These are phyloP conservation scores for Columba janthina DNA, from an alignment of 2,113 vertebrate species.

Conservation along the genomic window DNA sequence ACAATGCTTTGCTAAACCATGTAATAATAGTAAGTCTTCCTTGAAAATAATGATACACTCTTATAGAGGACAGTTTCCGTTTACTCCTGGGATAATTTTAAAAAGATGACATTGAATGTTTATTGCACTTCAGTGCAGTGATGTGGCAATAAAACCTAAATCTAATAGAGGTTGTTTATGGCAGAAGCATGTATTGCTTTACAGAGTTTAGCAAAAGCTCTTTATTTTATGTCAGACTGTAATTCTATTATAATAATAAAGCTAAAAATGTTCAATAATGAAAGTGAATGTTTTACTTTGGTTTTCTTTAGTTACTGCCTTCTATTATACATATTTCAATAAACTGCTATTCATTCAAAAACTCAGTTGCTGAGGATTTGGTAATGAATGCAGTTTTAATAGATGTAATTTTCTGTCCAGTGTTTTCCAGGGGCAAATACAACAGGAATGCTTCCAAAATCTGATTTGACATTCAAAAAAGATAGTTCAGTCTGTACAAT, in stretches of 20 bases:
- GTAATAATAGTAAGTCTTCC: slow-evolving; percentile 85
- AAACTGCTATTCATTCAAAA: slow-evolving; percentile 37
- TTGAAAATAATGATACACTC: slow-evolving; percentile 84
- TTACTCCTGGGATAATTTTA: slow-evolving; percentile 80
- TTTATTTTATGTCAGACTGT: slow-evolving; percentile 86
- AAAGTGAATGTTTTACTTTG: slow-evolving; percentile 74
- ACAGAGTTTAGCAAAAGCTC: slow-evolving; percentile 85
- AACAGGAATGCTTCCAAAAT: background rate
- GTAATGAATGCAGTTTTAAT: slow-evolving; percentile 23
- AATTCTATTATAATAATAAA: slow-evolving; percentile 85
- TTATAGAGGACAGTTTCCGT: slow-evolving; percentile 83
- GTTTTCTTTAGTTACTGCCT: slow-evolving; percentile 60
- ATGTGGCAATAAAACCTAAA: slow-evolving; percentile 91
- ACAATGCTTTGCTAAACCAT: slow-evolving; percentile 86
- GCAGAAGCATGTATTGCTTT: slow-evolving; percentile 85
- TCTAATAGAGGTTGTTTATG: slow-evolving; percentile 81
- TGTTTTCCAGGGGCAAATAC: background rate
- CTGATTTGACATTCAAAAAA: background rate
- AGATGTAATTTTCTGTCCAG: background rate
- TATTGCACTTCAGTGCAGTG: slow-evolving; percentile 87
- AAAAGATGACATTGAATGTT: slow-evolving; percentile 86
- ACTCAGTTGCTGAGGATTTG: background rate
- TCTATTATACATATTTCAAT: background rate
- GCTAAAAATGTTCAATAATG: slow-evolving; percentile 78
- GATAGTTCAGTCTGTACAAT: background rate